A percentile compares a stretch with the other conserved stretches of the same genome.
Evolutionary conservation across 2,888 invertebrate species (phyloP).

Genomic region (Cheilosia variabilis): DNA sequence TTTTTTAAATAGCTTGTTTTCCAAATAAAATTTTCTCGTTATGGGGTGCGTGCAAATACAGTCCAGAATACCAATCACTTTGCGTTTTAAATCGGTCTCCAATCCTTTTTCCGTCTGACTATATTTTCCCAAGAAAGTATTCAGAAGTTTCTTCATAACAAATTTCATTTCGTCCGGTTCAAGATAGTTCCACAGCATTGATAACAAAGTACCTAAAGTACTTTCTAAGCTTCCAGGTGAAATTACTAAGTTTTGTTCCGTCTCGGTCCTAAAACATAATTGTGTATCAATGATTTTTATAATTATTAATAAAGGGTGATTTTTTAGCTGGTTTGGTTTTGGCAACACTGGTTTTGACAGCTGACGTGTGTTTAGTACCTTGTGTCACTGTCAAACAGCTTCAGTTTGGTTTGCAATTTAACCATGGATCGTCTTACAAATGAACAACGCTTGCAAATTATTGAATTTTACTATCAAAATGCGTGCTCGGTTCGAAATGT

Average conservation of each 20-base stretch:
- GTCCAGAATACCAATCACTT: conserved; percentile 84
- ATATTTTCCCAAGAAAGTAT: conserved; percentile 79
- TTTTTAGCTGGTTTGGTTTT: too few relatives aligned
- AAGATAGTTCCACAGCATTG: conserved; percentile 82
- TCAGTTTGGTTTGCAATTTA: too few relatives aligned
- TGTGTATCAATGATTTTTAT: neutral
- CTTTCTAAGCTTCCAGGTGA: conserved; percentile 79
- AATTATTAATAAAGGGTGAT: too few relatives aligned
- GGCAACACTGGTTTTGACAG: too few relatives aligned
- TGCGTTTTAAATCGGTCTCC: conserved; percentile 83
- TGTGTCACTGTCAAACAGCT: too few relatives aligned
- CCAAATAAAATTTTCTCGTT: conserved; percentile 85
- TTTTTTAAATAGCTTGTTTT: conserved; percentile 84
- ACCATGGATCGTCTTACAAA: too few relatives aligned
- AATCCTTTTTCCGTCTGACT: conserved; percentile 81
- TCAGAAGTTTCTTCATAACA: conserved; percentile 81
- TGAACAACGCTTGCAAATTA: too few relatives aligned
- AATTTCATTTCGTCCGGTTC: conserved; percentile 81
- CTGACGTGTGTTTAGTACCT: too few relatives aligned
- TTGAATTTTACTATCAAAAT: too few relatives aligned
- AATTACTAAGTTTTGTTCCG: conserved; percentile 78
- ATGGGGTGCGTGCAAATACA: conserved; percentile 84
- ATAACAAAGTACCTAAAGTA: conserved; percentile 80
- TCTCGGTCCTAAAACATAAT: conserved; percentile 74
- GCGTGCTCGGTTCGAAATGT: too few relatives aligned